These are phyloP conservation scores for Porites lutea DNA, from an alignment of 64 coral and sea anemone genomes.

Conservation along the genomic window DNA sequence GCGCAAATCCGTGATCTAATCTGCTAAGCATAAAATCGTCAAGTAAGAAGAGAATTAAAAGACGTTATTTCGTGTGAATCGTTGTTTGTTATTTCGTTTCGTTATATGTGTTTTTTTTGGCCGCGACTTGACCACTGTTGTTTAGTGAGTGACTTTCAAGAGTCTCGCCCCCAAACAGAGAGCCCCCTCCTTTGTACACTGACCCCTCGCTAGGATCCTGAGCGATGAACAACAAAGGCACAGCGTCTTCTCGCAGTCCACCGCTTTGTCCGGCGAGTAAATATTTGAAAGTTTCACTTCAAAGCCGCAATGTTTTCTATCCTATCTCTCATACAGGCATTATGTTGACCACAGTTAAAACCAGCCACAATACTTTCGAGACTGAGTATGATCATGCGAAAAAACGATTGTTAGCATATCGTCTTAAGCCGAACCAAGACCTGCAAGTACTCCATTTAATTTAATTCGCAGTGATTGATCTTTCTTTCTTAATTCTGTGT, in stretches of 20 bases:
- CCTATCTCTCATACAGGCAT: neutral
- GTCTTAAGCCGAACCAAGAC: neutral
- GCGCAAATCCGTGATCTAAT: no score
- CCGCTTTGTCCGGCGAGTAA: constrained; percentile 23
- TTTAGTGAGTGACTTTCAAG: neutral
- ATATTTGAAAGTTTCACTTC: constrained; percentile 16
- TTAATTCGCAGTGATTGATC: neutral
- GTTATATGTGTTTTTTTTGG: no score
- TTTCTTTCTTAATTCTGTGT: neutral
- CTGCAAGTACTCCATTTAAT: neutral
- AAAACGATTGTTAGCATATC: neutral
- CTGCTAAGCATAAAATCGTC: no score
- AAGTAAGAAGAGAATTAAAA: no score
- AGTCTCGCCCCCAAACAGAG: neutral
- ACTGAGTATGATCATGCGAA: neutral
- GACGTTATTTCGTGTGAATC: no score
- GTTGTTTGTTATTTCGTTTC: no score
- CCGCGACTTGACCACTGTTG: no score
- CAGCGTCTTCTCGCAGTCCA: neutral
- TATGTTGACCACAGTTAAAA: neutral
- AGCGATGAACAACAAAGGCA: constrained; percentile 1
- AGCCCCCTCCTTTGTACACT: neutral
- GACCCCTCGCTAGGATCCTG: neutral
- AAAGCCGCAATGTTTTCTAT: neutral
- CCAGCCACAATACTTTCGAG: neutral